Evolutionary conservation across 2,113 vertebrate genomes (phyloP), one percentile per base, ranked within the genome.

Genomic region (Corythaeola cristata): DNA sequence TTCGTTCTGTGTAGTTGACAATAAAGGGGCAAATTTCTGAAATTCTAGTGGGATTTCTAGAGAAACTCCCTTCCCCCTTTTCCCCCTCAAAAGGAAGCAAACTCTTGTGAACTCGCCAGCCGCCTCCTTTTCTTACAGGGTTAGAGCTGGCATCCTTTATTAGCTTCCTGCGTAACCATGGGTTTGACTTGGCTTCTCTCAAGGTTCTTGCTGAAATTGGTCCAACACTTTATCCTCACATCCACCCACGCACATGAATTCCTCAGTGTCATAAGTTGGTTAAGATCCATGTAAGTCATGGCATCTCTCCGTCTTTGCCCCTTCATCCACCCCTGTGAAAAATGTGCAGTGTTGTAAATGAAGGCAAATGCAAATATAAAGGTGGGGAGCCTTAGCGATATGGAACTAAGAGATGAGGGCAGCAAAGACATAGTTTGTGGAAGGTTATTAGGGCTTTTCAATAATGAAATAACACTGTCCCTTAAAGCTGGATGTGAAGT

Each of bases 111-210:
- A 66, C 53, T 68, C 60, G 28, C 67, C 66, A 95, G 73, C 60
- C 76, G 8, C 1, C 47, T 94, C 50, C 67, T 85, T 73, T 87
- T 76, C 80, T 94, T 67, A 32, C 15, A 49, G 92, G 11, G 50
- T 45, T 53, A 8, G 74, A 58, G 47, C 76, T 92, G 89, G 74
- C 33, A 5, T 88, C 75, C 53, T 85, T 79, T 47, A 39, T 56
- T 73, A 66, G 63, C 60, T 95, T 96, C 64, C 88, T 88, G 73
- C 21, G 8, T 71, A 89, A 58, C 93, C 52, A n/a, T 71, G 79
- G 68, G 45, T 72, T 96, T 95, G 82, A 55, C 45, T 95, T 96
- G 93, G 85, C 93, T 92, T 82, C 59, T 79, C 53, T 76, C 47
- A 35, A 88, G 3, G 11, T 37, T 93, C 92, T 50, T 66, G 62